A percentile compares a stretch with the other conserved stretches of the same genome.
Conservation (phyloP, 1,140 invertebrate species). For the Zaprionus ghesquierei region DNA sequence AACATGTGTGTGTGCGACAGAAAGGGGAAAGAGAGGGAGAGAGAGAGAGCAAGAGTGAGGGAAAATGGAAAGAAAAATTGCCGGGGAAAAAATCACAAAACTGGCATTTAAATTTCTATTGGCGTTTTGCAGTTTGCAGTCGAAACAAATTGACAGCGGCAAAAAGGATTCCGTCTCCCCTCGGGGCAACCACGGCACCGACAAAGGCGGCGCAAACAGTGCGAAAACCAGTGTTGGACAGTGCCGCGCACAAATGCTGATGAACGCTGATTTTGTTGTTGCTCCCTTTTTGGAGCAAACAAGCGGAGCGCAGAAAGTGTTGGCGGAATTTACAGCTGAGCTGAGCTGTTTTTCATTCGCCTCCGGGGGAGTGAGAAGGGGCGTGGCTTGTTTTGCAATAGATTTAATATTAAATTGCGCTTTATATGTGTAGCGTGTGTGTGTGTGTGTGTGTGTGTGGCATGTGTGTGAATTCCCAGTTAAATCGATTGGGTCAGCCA, state of each 20-base stretch:
- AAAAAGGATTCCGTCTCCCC: not conserved
- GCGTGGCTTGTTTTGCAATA: not conserved
- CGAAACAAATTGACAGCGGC: conserved; percentile 38
- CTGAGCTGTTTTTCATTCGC: conserved; percentile 17
- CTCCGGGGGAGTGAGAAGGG: not conserved
- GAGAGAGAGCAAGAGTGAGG: no score
- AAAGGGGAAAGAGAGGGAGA: not conserved
- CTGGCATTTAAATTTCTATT: conserved; percentile 52
- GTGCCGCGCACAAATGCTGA: conserved; percentile 12
- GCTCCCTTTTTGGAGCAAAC: conserved; percentile 5
- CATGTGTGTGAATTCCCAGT: not conserved
- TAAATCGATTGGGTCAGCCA: conserved; percentile 2
- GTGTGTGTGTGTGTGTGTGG: no score
- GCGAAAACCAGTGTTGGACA: not conserved
- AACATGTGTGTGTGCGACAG: not conserved
- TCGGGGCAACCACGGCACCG: not conserved
- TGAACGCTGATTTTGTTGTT: conserved; percentile 39
- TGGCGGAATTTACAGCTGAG: conserved; percentile 28
- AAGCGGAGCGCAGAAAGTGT: conserved; percentile 14
- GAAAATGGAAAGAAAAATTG: not conserved
- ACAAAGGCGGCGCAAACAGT: not conserved
- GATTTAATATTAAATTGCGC: not conserved
- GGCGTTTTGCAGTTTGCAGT: conserved; percentile 38
- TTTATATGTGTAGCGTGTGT: not conserved
- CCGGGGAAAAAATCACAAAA: conserved; percentile 16